Base-by-base conservation (phyloP, 2,888 invertebrate genomes). In the Epinotia nisella region DNA sequence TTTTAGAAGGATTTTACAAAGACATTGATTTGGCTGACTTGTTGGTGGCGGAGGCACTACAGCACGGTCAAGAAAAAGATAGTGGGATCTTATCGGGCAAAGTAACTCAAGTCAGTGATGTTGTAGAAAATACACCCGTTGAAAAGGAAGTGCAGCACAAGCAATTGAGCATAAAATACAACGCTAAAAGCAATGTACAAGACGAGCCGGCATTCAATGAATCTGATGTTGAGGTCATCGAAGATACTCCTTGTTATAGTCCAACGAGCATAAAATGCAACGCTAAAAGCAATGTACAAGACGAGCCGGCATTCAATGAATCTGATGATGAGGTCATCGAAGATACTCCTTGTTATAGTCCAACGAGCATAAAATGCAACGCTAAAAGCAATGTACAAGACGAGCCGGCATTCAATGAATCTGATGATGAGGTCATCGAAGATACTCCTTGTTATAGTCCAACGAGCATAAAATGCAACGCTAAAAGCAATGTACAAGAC, bases 151-250 rank as follows among this genome's bases (percentile, higher is more conserved):
- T 71, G 13, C 73, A 58, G 19, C 15, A 67, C 11, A 77, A 51
- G 55, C 75, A 75, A 56, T 7, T 45, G 17, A 62, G 24, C 51
- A 66, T 4, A 77, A 74, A 56, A 15, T 10, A 70, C 3, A 81
- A 81, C 72, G 75, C 78, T 29, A 59, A 75, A 2, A 80, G 81
- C 45, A 78, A 75, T 10, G 75, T 81, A 21, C 70, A 82, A 17
- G 84, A 82, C 75, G 82, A 82, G 53, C 83, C 89, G 3, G 84
- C 87, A 0, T 85, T 89, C 19, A 87, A 90, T 70, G 89, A 90
- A 61, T 88, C 87, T 0, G 90, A 87, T 73, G 85, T 83, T 1
- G 90, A 89, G 75, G 81, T 77, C 51, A 79, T 87, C 29, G 81
- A 78, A 68, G 86, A 87, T 60, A 87, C 87, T 0, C 88, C 85